Base-by-base conservation (phyloP, 2,113 vertebrate species). In the Cyprinodon tularosa region DNA sequence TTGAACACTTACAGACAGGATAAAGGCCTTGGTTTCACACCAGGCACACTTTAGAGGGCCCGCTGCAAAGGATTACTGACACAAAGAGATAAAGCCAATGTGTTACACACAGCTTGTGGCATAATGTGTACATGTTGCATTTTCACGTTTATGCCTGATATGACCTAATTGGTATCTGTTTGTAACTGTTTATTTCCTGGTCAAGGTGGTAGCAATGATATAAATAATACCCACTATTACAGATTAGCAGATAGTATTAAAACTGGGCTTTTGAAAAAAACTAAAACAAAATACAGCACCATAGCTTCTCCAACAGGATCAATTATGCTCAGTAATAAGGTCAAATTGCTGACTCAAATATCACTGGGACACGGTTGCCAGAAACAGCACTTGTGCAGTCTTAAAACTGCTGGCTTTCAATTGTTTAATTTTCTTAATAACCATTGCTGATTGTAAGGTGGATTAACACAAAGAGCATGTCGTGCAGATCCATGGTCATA, bases 191-290 rank as follows among this genome's bases (percentile, higher is more conserved):
- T 75, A 82, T 81, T 83, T 90, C 70, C 67, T 62, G 82, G 84
- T 78, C 77, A 80, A 83, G 81, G 81, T 89, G 89, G 77, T 79
- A 71, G 73, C 77, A 63, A 62, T 73, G 80, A 88, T 88, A 87
- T 76, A 76, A 90, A 71, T 89, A 90, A 90, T 86, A 88, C 71
- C 72, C 67, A 80, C 86, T 89, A 90, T 90, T 83, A 71, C 72
- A 66, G 74, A 78, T 68, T 73, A 60, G 81, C 88, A 88, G 69
- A 69, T 64, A 76, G 82, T 77, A 75, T 74, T 82, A 89, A 78
- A 81, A 85, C 50, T 74, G 80, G 83, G 72, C 86, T 85, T 83
- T 83, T 90, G 50, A 70, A 83, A 29, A 29, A 29, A 29, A 29
- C 29, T 1, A 29, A 29, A 88, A 81, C 81, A 86, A 87, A 81